Base-by-base conservation (phyloP, 2,113 vertebrate genomes). In the Protomyctophum bolini region DNA sequence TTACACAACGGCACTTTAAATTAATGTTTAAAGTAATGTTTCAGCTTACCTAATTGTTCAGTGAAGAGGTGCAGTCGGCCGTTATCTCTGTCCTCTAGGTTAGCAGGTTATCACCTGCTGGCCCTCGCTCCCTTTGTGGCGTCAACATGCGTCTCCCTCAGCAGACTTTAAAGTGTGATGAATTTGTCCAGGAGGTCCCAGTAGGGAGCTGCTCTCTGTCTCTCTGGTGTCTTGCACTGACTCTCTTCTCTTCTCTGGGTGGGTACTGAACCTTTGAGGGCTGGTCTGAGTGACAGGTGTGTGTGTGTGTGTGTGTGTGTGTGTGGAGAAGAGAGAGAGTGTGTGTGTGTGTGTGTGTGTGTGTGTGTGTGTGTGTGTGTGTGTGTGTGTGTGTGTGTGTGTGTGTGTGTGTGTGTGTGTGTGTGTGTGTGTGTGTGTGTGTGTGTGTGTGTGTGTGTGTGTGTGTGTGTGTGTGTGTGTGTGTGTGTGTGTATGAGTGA, bases 41-140 rank as follows among this genome's bases (percentile, higher is more conserved):
- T 45, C 4, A 46, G 21, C 65, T 81, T 89, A 89, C 87, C 87
- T 84, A 6, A 41, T 41, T 41, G 71, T 51, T 60, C 7, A 28
- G 33, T 49, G 51, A 76, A 64, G 75, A 47, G 47, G 54, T 76
- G 33, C 51, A 65, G 68, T 7, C 10, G 58, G 64, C 72, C 73
- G 51, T 52, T 61, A 8, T 70, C 11, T 68, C 52, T 55, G 15
- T 59, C 41, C 8, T 0, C 8, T 0, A 0, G 45, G 56, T 6
- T 59, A 33, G 5, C 10, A 0, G 45, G 56, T 6, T 59, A 33
- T 11, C 10, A 6, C 58, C 6, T 1, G 11, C 10, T 56, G 47
- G 33, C 33, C 33, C 14, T 89, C 71, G 73, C 70, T 80, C 63
- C 65, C 60, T 49, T 28, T 55, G 29, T 57, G 1, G 33, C 46